phyloP scores from a whole-genome alignment of 2,113 vertebrate species.

The Ovis aries region ARS-UI_Ramb_v3.0 NC_056061.1:69948501-69949000 shows the following conservation, averaged over 20 bases:
- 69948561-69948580: neutral
- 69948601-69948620: neutral
- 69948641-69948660: neutral
- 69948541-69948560: neutral
- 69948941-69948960: neutral
- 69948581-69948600: neutral
- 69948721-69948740: neutral
- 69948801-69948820: neutral
- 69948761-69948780: constrained; percentile 26
- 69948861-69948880: neutral
- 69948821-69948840: constrained; percentile 36
- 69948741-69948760: constrained; percentile 42
- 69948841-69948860: constrained; percentile 40
- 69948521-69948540: neutral
- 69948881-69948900: neutral
- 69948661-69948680: neutral
- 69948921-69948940: neutral
- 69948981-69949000: neutral
- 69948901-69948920: neutral
- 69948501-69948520: constrained; percentile 22
- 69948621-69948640: neutral
- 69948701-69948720: neutral
- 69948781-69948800: constrained; percentile 35
- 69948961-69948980: neutral
- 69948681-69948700: neutral